Conservation (phyloP, 2,888 invertebrate genomes). For the Eurytoma adleriae region DNA sequence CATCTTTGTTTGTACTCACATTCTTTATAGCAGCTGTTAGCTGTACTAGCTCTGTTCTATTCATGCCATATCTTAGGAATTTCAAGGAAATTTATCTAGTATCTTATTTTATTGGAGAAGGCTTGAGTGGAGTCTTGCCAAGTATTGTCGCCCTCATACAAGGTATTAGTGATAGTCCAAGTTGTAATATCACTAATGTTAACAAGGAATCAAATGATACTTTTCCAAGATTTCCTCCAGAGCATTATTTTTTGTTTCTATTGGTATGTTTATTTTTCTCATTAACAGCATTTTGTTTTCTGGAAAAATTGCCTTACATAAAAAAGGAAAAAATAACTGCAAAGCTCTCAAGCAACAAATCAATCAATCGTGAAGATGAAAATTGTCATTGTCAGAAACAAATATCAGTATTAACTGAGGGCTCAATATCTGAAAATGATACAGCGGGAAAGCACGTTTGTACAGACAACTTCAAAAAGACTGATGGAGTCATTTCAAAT, state of each 20-base stretch:
- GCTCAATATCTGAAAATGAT: slow-evolving; percentile 27
- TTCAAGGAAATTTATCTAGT: slow-evolving; percentile 86
- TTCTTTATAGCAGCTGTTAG: slow-evolving; percentile 86
- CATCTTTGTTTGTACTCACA: slow-evolving; percentile 81
- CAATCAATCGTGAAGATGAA: slow-evolving; percentile 6
- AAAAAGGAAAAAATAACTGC: slow-evolving; percentile 49
- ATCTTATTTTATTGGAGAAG: slow-evolving; percentile 90
- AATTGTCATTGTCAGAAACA: slow-evolving; percentile 34
- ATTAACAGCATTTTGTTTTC: slow-evolving; percentile 76
- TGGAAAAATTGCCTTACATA: slow-evolving; percentile 60
- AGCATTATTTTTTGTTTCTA: slow-evolving; percentile 82
- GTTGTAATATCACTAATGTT: slow-evolving; percentile 74
- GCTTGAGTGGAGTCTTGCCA: slow-evolving; percentile 88
- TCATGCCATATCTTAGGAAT: slow-evolving; percentile 89
- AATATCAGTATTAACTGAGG: slow-evolving; percentile 45
- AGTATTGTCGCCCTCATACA: slow-evolving; percentile 87
- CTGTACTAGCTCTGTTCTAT: slow-evolving; percentile 91
- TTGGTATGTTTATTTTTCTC: slow-evolving; percentile 82
- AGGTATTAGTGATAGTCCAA: slow-evolving; percentile 84
- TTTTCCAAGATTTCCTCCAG: slow-evolving; percentile 81
- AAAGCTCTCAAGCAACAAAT: slow-evolving; percentile 26
- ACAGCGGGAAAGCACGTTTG: slow-evolving; percentile 2
- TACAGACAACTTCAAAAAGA: slow-evolving; percentile 35
- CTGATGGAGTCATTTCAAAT: slow-evolving; percentile 37
- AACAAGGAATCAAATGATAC: slow-evolving; percentile 70